Percentiles rank a stretch among this genome's conserved stretches.
Evolutionary conservation across 2,888 invertebrate genomes (phyloP).

Genomic region (Spodoptera littoralis): DNA sequence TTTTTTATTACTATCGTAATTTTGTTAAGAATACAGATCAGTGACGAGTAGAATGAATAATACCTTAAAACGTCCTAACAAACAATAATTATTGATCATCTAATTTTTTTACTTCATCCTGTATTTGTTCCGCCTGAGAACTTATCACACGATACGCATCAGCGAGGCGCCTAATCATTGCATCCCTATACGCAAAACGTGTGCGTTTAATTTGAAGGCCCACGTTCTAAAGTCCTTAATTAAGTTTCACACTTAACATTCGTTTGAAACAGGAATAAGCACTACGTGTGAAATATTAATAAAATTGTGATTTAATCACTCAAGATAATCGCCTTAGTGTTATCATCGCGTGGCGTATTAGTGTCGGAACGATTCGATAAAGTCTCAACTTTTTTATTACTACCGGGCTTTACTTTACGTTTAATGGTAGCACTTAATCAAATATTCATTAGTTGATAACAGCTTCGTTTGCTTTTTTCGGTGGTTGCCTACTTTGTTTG

Average conservation of each 20-base stretch:
- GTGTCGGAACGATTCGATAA: constrained; percentile 75
- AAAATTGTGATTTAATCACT: constrained; percentile 74
- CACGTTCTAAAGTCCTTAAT: no score
- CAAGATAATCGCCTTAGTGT: constrained; percentile 72
- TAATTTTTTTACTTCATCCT: no score
- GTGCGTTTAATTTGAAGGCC: no score
- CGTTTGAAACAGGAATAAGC: constrained; percentile 38
- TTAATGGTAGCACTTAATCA: constrained; percentile 64
- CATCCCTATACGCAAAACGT: no score
- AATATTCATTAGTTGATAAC: constrained; percentile 68
- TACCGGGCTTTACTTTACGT: constrained; percentile 51
- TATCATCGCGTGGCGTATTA: constrained; percentile 82
- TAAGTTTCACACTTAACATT: constrained; percentile 34
- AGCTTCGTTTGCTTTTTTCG: constrained; percentile 44
- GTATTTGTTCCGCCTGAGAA: no score
- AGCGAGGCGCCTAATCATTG: no score
- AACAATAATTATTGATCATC: no score
- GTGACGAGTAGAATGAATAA: no score
- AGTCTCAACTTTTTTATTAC: constrained; percentile 62
- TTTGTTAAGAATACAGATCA: no score
- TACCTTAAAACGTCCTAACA: no score
- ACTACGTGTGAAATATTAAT: constrained; percentile 65
- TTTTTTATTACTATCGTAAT: no score
- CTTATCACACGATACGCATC: no score
- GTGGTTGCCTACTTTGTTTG: constrained; percentile 12